Percentiles rank a stretch among this genome's conserved stretches.
Conservation (phyloP, 2,113 vertebrate species). For the Gymnarchus niloticus region DNA sequence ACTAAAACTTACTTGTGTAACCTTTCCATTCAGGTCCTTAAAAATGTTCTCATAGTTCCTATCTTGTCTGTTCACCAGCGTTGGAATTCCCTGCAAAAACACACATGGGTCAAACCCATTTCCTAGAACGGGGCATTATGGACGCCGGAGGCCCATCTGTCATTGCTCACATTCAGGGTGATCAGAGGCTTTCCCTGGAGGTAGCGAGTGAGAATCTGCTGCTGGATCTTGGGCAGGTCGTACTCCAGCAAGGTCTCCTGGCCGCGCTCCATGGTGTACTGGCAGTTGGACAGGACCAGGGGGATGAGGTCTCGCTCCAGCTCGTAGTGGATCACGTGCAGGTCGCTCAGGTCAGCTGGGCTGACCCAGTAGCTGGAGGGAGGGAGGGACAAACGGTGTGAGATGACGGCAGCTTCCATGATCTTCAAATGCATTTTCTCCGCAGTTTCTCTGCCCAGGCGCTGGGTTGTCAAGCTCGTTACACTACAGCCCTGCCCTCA, state of each 20-base stretch:
- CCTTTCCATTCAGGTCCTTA: constrained; percentile 67
- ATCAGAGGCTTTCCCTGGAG: constrained; percentile 84
- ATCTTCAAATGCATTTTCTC: too few relatives aligned
- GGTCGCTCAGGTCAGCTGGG: constrained; percentile 74
- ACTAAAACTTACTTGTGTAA: constrained; percentile 70
- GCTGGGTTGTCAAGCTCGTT: not conserved
- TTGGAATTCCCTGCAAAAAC: constrained; percentile 77
- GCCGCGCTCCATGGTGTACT: constrained; percentile 82
- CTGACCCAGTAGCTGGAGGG: constrained; percentile 75
- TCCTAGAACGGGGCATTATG: not conserved
- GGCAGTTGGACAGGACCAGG: constrained; percentile 83
- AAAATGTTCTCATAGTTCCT: constrained; percentile 84
- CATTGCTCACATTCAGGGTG: constrained; percentile 63
- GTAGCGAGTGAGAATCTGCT: constrained; percentile 76
- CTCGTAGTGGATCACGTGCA: constrained; percentile 85
- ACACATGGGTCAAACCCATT: not conserved
- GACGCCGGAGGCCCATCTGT: too few relatives aligned
- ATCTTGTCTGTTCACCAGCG: constrained; percentile 76
- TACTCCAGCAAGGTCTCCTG: constrained; percentile 73
- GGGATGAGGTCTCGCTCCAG: constrained; percentile 78
- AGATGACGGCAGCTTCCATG: not conserved
- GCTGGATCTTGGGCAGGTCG: constrained; percentile 82
- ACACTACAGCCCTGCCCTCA: not conserved
- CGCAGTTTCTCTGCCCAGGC: too few relatives aligned
- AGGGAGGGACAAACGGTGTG: not conserved